These are phyloP conservation scores for Melanchra persicariae DNA, from an alignment of 2,888 invertebrate species.

Conservation along the genomic window DNA sequence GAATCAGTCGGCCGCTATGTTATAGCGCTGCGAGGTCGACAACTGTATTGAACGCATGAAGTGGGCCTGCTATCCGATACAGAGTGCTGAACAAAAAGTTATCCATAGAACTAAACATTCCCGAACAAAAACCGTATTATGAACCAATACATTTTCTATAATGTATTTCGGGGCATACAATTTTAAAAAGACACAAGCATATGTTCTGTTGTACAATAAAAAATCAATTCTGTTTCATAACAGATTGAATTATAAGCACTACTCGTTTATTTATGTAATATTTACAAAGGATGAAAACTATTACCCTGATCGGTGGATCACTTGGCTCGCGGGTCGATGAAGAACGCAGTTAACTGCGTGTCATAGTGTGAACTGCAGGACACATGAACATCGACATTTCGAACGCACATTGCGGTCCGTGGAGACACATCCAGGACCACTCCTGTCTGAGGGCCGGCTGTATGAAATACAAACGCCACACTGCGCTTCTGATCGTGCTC, in stretches of 20 bases:
- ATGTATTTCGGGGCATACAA: not conserved
- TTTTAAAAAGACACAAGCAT: not conserved
- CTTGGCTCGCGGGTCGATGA: slow-evolving; percentile 92
- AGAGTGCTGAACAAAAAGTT: too few species aligned
- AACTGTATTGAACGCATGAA: slow-evolving; percentile 12
- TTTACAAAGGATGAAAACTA: slow-evolving; percentile 55
- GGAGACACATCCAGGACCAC: slow-evolving; percentile 86
- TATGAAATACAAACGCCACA: slow-evolving; percentile 61
- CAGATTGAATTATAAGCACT: not conserved
- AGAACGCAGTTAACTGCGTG: slow-evolving; percentile 90
- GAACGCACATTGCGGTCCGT: slow-evolving; percentile 91
- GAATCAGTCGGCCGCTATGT: not conserved
- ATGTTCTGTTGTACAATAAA: too few species aligned
- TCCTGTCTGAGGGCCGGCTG: slow-evolving; percentile 87
- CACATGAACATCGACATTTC: slow-evolving; percentile 92
- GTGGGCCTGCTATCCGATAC: slow-evolving; percentile 17
- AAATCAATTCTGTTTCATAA: not conserved
- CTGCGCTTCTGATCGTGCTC: slow-evolving; percentile 42
- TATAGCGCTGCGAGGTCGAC: not conserved
- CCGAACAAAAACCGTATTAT: not conserved
- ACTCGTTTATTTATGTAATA: slow-evolving; percentile 10
- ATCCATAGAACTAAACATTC: too few species aligned
- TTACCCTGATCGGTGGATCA: slow-evolving; percentile 90
- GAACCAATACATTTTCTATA: not conserved
- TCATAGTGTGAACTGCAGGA: slow-evolving; percentile 87